phyloP scores from a whole-genome alignment of 2,888 invertebrate species.

The Azorinus chamasolen region DNA sequence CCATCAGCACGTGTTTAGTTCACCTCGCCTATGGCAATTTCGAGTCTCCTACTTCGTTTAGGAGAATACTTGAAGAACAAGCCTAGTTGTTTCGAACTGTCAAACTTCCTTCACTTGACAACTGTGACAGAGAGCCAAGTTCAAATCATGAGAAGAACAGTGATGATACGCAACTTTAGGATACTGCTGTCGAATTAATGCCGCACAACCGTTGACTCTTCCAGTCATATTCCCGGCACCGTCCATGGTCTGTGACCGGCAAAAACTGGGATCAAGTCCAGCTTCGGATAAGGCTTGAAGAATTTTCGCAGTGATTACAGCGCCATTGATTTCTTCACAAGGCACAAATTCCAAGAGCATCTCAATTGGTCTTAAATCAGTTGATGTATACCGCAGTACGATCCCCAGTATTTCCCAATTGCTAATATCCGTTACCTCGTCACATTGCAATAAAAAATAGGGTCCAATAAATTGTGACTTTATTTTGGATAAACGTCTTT shows the following conservation, averaged over 20 bases:
- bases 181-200: constrained; percentile 21
- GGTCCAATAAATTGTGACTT: constrained; percentile 34
- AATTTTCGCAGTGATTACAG: constrained; percentile 37
- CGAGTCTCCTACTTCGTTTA: constrained; percentile 50
- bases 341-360: constrained; percentile 39
- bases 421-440: constrained; percentile 50
- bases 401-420: constrained; percentile 57
- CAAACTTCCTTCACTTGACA: constrained; percentile 63
- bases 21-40: constrained; percentile 39
- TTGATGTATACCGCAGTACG: constrained; percentile 37
- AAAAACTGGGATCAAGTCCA: constrained; percentile 27
- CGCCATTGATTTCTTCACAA: constrained; percentile 41
- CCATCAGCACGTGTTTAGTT: constrained; percentile 1
- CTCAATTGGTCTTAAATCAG: constrained; percentile 38
- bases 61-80: constrained; percentile 66
- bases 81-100: constrained; percentile 52
- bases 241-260: constrained; percentile 59
- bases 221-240: constrained; percentile 61
- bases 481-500: constrained; percentile 37
- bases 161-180: constrained; percentile 42
- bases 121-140: constrained; percentile 51
- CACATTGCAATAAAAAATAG: constrained; percentile 47
- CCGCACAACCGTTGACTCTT: constrained; percentile 39
- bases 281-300: constrained; percentile 22
- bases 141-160: constrained; percentile 51